Percentiles rank a stretch among this genome's conserved stretches.
These are phyloP conservation scores for Chymomyza fuscimana DNA, from an alignment of 2,888 invertebrate species.

Conservation along the genomic window DNA sequence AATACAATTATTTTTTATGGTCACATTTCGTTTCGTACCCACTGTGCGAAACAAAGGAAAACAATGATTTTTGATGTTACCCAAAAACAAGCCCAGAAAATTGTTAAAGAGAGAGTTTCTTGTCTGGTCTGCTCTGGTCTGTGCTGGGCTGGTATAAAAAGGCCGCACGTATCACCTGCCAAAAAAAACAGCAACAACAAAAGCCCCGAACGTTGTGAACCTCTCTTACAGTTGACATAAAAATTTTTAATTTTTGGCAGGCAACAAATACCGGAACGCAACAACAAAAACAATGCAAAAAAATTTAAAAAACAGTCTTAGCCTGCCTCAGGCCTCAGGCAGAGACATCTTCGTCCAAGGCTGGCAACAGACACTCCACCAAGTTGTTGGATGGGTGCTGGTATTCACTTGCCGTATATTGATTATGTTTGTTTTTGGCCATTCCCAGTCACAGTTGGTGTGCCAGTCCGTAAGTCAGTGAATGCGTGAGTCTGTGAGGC, in stretches of 20 bases:
- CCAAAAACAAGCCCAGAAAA: not conserved
- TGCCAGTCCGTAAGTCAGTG: not conserved
- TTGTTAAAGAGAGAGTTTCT: not conserved
- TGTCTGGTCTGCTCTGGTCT: not conserved
- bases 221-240: not conserved
- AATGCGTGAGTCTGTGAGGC: not conserved
- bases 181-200: not conserved
- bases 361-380: not conserved
- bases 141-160: not conserved
- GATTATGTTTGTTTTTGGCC: slow-evolving; percentile 26
- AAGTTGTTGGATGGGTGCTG: not conserved
- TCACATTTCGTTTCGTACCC: not conserved
- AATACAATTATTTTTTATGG: not conserved
- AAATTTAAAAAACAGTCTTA: not conserved
- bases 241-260: slow-evolving; percentile 2
- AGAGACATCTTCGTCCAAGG: not conserved
- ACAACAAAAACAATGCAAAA: not conserved
- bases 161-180: too few species aligned
- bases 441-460: not conserved
- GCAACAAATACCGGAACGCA: not conserved
- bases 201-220: not conserved
- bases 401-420: slow-evolving; percentile 23
- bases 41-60: not conserved
- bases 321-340: slow-evolving; percentile 9
- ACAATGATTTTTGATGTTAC: not conserved